Evolutionary conservation across 2,888 invertebrate species (phyloP), one percentile per base, ranked within the genome.

Genomic region (Leucoma salicis): DNA sequence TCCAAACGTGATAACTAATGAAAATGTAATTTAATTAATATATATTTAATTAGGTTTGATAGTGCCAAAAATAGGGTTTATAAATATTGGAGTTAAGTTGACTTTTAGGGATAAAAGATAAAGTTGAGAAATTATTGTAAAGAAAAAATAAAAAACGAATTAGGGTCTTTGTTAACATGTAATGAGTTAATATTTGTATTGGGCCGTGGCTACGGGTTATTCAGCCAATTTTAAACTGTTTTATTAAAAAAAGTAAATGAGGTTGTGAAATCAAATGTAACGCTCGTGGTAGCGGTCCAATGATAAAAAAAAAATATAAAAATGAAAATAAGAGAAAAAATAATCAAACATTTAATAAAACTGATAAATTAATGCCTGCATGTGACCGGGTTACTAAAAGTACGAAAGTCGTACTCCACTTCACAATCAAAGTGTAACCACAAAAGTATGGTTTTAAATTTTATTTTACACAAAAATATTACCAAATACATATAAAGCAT

Each of bases 51-150:
- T 88, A 86, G 76, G 80, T 86, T 80, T 84, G 70, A 87, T 88
- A 85, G 88, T 89, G 89, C 89, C 88, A 89, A 88, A 84, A 77
- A 74, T 84, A 84, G 80, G 74, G 73, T 80, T 82, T 83, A 84
- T 83, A 78, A 82, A 79, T 78, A 76, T 78, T 72, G 59, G 68
- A 68, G 37, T 75, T 83, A 85, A 84, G 85, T 85, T 87, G 73
- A 72, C 68, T 83, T 76, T 78, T 84, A 82, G 85, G 76, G 65
- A 78, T 79, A 75, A 78, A 72, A 54, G 65, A 76, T 78, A 76
- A 69, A 61, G 52, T 63, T 57, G 70, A 66, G 60, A 67, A 55
- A 54, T 55, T 82, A 84, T 80, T 85, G 83, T 88, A 85, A 82
- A 61, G 49, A 52, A 82, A 79, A 72, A 63, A 69, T 69, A 69